phyloP scores from a whole-genome alignment of 2,888 invertebrate species.

The Sicus ferrugineus region DNA sequence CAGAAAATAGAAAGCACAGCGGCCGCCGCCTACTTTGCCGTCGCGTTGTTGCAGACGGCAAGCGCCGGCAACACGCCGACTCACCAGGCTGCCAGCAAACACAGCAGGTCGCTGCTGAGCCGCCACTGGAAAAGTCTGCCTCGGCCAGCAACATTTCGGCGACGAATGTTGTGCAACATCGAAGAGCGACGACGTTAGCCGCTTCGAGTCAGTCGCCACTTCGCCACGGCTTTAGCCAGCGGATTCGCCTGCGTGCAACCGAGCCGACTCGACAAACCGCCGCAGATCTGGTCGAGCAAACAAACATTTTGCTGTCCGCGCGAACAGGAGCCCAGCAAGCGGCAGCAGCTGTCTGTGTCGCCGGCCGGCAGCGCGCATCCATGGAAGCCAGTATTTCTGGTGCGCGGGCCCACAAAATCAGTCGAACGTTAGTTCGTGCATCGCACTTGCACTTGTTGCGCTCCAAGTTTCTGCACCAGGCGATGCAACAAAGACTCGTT shows the following conservation, averaged over 20 bases:
- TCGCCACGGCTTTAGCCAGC: background rate
- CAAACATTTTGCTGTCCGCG: constrained; percentile 30
- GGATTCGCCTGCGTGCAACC: background rate
- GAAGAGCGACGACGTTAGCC: background rate
- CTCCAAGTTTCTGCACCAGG: no score
- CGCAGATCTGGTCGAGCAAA: constrained; percentile 29
- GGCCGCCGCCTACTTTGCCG: constrained; percentile 20
- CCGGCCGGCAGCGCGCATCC: constrained; percentile 18
- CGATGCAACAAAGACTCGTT: no score
- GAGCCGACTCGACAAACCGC: constrained; percentile 2
- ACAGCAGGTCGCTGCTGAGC: background rate
- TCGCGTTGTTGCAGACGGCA: constrained; percentile 14
- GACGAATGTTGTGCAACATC: background rate
- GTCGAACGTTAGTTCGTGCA: constrained; percentile 26
- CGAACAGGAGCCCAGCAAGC: constrained; percentile 27
- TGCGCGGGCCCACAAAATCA: constrained; percentile 35
- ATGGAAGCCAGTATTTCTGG: constrained; percentile 32
- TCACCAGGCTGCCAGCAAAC: constrained; percentile 22
- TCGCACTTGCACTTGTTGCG: no score
- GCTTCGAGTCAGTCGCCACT: background rate
- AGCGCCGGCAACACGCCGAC: constrained; percentile 37
- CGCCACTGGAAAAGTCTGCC: background rate
- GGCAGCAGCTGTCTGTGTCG: background rate
- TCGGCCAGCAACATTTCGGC: background rate
- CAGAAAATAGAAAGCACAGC: background rate